phyloP scores from a whole-genome alignment of 2,797 vertebrate genomes.

The Platyrinchus mystaceus region DNA sequence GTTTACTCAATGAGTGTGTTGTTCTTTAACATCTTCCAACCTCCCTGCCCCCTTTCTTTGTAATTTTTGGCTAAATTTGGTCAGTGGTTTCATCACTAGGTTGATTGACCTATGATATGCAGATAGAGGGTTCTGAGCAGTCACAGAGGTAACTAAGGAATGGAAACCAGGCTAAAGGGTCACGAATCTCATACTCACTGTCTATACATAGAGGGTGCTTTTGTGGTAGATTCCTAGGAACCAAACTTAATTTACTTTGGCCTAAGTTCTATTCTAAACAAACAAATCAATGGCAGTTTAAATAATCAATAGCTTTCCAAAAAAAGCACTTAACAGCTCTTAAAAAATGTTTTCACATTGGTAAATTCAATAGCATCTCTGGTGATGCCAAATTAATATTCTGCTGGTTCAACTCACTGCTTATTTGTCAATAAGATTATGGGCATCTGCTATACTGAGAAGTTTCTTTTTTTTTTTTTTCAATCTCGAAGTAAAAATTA shows the following conservation, averaged over 20 bases:
- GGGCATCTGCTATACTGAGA: not conserved
- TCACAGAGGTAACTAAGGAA: not conserved
- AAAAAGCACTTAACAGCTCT: not conserved
- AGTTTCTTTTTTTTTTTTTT: not conserved
- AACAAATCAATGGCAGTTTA: not conserved
- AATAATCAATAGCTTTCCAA: not conserved
- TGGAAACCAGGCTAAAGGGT: not conserved
- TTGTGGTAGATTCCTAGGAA: not conserved
- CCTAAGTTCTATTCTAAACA: not conserved
- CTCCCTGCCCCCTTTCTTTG: not conserved
- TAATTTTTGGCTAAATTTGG: not conserved
- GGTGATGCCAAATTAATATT: not conserved
- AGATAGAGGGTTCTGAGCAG: not conserved
- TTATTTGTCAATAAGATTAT: not conserved
- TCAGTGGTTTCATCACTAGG: not conserved
- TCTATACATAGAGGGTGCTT: not conserved
- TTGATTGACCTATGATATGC: accelerated
- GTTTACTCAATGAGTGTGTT: not conserved
- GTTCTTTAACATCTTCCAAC: not conserved
- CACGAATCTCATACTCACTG: not conserved
- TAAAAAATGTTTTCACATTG: not conserved
- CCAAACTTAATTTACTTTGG: not conserved
- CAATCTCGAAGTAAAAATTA: not conserved
- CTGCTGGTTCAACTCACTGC: not conserved
- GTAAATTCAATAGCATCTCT: not conserved